These are phyloP conservation scores for Physocephala rufipes DNA, from an alignment of 2,888 invertebrate species.

Conservation along the genomic window DNA sequence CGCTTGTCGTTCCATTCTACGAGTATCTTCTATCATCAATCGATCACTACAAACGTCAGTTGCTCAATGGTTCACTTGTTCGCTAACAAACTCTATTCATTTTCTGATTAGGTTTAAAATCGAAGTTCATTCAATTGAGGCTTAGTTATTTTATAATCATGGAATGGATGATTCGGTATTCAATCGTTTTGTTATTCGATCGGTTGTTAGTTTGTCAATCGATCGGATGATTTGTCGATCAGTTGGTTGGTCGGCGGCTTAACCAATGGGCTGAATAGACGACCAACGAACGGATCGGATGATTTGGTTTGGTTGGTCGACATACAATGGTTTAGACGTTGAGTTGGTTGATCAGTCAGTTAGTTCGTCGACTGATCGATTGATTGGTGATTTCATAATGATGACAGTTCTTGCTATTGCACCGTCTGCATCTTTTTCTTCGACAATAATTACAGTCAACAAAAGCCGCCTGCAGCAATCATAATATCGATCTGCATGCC, in stretches of 20 bases:
- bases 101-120: no score
- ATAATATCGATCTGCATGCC: constrained; percentile 12
- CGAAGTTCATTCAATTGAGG: no score
- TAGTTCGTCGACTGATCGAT: no score
- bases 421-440: neutral
- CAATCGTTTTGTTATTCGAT: neutral
- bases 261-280: neutral
- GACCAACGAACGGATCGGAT: neutral
- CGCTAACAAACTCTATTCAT: no score
- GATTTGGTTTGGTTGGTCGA: neutral
- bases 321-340: neutral
- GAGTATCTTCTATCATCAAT: neutral
- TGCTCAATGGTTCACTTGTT: neutral
- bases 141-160: no score
- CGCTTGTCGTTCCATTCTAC: neutral
- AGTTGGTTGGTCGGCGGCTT: no score
- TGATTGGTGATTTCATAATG: no score
- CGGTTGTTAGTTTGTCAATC: constrained; percentile 5
- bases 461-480: no score
- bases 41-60: neutral
- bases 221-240: neutral
- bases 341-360: neutral
- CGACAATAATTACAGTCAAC: neutral
- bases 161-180: neutral
- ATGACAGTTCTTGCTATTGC: neutral